Base-by-base conservation (phyloP, 2,888 invertebrate genomes). In the Rhaphigaster nebulosa region DNA sequence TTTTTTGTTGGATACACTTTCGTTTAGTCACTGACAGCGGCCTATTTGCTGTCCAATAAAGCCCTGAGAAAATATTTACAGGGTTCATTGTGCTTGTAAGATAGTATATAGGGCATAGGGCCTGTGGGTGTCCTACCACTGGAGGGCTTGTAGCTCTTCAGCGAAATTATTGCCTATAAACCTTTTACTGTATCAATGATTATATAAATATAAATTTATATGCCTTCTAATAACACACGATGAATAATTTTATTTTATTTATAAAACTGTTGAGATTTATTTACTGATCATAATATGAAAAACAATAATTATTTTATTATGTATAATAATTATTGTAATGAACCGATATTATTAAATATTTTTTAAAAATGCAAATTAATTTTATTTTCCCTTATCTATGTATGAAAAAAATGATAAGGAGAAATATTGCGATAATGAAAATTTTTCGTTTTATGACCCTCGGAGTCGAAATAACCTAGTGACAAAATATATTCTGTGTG, bases 1-100 rank as follows among this genome's bases (percentile, higher is more conserved):
- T 76, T 20, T 38, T 76, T 76, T 76, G 70, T 38, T 20, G 2
- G 70, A 76, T 76, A 76, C 34, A 29, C 26, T 29, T 38, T 76
- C 23, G 29, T 76, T 76, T 38, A 76, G 70, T 8, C 38, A 20
- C 18, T 38, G 70, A 34, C 70, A 76, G 8, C 12, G 20, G 3
- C 38, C 38, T 76, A 76, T 76, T 76, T 76, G 70, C 70, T 76
- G 70, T 76, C 70, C 70, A 76, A 76, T 76, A 76, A 76, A 76
- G 70, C 20, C 10, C 38, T 76, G 38, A 76, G 38, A 38, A 76
- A 76, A 76, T 76, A 76, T 76, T 76, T 76, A 76, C 70, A 20
- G 34, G 34, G 34, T 8, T 76, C 70, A 38, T 76, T 38, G 70
- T 76, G 70, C 38, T 2, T 38, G 34, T 76, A 34, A 65, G 65